These are phyloP conservation scores for Ischnus inquisitorius DNA, from an alignment of 2,888 invertebrate genomes.

Conservation along the genomic window DNA sequence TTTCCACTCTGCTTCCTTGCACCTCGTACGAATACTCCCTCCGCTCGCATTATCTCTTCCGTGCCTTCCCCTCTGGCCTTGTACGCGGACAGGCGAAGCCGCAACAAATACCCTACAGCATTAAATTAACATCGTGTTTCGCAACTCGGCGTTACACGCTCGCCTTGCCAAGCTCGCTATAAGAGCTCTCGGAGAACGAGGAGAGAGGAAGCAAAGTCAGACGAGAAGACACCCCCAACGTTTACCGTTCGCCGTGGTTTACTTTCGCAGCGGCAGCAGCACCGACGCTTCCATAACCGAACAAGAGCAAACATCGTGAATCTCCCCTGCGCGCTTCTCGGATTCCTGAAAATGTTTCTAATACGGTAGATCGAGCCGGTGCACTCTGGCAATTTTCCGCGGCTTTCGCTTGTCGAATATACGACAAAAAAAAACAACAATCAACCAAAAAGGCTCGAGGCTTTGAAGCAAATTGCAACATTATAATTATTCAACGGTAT, in stretches of 20 bases:
- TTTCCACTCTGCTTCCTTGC: constrained; percentile 34
- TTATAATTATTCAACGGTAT: too few relatives aligned
- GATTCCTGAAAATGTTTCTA: constrained; percentile 44
- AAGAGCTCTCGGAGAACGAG: constrained; percentile 16
- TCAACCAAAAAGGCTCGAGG: too few relatives aligned
- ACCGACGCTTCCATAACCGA: not conserved
- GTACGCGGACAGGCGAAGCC: constrained; percentile 42
- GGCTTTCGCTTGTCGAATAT: not conserved
- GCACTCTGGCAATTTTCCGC: constrained; percentile 31
- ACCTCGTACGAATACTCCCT: constrained; percentile 3
- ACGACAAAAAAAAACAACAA: too few relatives aligned
- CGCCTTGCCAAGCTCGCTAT: constrained; percentile 10
- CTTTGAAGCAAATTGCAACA: too few relatives aligned
- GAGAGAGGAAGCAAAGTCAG: constrained; percentile 40
- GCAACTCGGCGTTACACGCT: constrained; percentile 52
- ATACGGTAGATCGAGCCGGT: constrained; percentile 29
- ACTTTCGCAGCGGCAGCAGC: constrained; percentile 8
- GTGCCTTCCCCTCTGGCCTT: constrained; percentile 4
- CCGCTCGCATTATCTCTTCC: constrained; percentile 30
- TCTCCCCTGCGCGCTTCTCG: not conserved
- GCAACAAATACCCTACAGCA: constrained; percentile 61
- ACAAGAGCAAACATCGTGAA: constrained; percentile 49
- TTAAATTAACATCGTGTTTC: constrained; percentile 70
- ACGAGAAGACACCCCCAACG: constrained; percentile 16
- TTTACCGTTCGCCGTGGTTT: constrained; percentile 4